These are phyloP conservation scores for Melanophora roralis DNA, from an alignment of 2,888 invertebrate species.

Conservation along the genomic window DNA sequence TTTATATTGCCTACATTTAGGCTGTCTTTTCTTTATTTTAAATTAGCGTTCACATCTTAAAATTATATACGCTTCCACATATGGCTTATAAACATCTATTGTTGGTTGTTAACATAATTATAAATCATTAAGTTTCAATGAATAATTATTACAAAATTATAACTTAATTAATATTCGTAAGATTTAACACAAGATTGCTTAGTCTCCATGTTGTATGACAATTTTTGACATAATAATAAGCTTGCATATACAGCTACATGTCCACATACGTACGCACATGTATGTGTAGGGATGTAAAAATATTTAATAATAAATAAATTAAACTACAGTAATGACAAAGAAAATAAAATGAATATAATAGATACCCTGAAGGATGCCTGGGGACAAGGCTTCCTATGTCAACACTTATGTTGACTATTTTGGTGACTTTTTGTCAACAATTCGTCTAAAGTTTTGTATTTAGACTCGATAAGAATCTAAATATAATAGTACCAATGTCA, in stretches of 20 bases:
- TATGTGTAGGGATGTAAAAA: neutral
- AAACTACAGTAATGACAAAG: slow-evolving; percentile 12
- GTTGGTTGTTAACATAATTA: slow-evolving; percentile 11
- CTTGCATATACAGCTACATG: neutral
- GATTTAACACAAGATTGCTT: neutral
- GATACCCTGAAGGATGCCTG: too few species aligned
- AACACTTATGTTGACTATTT: too few species aligned
- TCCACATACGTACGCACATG: neutral
- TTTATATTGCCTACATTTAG: slow-evolving; percentile 14
- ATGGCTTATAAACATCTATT: neutral
- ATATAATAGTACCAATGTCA: too few species aligned
- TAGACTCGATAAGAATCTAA: too few species aligned
- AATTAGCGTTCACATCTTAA: too few species aligned
- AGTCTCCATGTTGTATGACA: neutral
- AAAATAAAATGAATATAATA: neutral
- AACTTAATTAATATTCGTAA: slow-evolving; percentile 52
- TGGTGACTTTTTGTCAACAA: too few species aligned
- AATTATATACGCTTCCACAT: neutral
- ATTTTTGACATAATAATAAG: slow-evolving; percentile 23
- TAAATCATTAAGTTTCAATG: slow-evolving; percentile 28
- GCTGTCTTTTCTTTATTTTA: too few species aligned
- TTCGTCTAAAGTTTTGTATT: too few species aligned
- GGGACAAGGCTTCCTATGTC: too few species aligned
- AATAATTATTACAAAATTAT: slow-evolving; percentile 33
- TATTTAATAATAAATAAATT: slow-evolving; percentile 8